Conservation (phyloP, 1,140 invertebrate species). For the Saccostrea glomerata region DNA sequence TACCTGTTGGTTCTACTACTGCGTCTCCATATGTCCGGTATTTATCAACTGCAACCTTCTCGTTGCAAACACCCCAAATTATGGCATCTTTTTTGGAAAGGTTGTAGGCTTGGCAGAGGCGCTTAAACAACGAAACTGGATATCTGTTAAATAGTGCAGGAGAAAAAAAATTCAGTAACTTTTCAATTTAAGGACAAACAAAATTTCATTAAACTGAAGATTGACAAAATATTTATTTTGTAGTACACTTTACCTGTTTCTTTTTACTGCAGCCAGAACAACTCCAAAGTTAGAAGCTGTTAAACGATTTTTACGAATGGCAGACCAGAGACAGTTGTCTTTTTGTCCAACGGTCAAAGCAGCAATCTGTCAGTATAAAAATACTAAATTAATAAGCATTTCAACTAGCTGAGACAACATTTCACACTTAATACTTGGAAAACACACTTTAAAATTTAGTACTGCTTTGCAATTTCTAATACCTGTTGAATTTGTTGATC, state of each 20-base stretch:
- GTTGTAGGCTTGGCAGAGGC: no score
- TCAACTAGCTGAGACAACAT: no score
- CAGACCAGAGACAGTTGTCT: background rate
- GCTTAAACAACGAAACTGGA: background rate
- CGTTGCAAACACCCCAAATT: constrained; percentile 10
- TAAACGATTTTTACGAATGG: background rate
- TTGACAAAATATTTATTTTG: background rate
- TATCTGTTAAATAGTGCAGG: background rate
- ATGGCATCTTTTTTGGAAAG: constrained; percentile 36
- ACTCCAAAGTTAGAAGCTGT: background rate
- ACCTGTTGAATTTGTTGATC: no score
- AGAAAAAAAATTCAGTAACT: background rate
- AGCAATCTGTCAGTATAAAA: background rate
- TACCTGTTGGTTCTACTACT: constrained; percentile 39
- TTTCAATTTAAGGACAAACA: no score
- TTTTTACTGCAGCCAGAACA: constrained; percentile 39
- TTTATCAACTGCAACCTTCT: background rate
- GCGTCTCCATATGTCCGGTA: constrained; percentile 30
- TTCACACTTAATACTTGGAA: no score
- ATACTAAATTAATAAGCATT: background rate
- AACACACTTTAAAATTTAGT: no score
- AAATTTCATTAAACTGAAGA: no score
- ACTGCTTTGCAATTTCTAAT: no score
- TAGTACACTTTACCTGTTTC: background rate
- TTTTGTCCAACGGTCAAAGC: background rate